These are phyloP conservation scores for Cherax destructor DNA, from an alignment of 1,140 invertebrate species.

Conservation along the genomic window DNA sequence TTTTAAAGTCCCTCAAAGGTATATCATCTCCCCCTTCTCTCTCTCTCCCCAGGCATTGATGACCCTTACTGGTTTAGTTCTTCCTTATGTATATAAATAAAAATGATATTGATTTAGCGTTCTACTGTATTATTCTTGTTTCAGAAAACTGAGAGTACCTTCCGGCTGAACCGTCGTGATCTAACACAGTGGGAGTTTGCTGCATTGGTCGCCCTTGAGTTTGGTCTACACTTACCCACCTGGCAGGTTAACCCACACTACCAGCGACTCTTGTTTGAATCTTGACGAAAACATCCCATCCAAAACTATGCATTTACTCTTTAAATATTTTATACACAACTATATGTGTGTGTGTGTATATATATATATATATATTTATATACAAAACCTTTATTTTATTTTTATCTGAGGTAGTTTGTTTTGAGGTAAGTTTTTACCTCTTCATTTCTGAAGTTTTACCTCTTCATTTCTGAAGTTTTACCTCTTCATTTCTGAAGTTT, in stretches of 20 bases:
- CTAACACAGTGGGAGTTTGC: constrained; percentile 94
- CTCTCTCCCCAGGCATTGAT: not conserved
- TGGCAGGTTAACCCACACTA: constrained; percentile 96
- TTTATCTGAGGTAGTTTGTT: too few relatives aligned
- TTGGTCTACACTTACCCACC: constrained; percentile 92
- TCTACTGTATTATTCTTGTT: not conserved
- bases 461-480: too few relatives aligned
- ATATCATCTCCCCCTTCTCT: not conserved
- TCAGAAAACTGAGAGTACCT: constrained; percentile 91
- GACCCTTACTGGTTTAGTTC: too few relatives aligned
- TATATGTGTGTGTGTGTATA: not conserved
- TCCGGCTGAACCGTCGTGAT: constrained; percentile 93
- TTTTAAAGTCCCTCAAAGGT: too few relatives aligned
- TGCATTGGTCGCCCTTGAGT: constrained; percentile 94
- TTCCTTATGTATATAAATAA: too few relatives aligned
- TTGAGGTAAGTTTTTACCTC: too few relatives aligned
- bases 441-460: too few relatives aligned
- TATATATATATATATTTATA: too few relatives aligned
- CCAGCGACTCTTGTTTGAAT: constrained; percentile 92
- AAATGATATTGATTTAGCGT: too few relatives aligned
- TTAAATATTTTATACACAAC: not conserved
- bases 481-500: too few relatives aligned
- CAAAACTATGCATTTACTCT: constrained; percentile 21
- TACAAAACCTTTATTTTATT: too few relatives aligned
- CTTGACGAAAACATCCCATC: constrained; percentile 70